Evolutionary conservation across 35 echinoderm and acorn worm species (phyloP).

Genomic region (Holothuria glaberrima): DNA sequence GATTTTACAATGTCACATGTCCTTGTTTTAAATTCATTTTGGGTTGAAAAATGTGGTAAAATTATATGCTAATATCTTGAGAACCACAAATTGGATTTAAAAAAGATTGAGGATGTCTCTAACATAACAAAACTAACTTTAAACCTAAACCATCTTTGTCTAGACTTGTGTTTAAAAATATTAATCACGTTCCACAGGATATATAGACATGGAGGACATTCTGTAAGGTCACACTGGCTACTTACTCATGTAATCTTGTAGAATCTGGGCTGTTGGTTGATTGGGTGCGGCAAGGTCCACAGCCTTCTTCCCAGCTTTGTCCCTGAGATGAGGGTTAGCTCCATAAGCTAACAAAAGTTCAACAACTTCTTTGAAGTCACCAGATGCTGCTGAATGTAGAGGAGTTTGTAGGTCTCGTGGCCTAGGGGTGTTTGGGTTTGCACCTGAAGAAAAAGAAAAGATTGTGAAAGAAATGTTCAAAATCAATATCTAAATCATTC

Average conservation of each 20-base stretch:
- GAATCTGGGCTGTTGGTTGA: slow-evolving; percentile 17
- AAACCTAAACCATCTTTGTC: too few species aligned
- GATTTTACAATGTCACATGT: too few species aligned
- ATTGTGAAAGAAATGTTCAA: too few species aligned
- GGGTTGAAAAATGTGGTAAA: too few species aligned
- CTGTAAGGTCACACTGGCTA: too few species aligned
- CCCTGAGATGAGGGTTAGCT: slow-evolving; percentile 55
- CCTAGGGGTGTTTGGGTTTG: slow-evolving; percentile 30
- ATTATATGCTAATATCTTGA: too few species aligned
- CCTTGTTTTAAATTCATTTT: too few species aligned
- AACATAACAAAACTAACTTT: too few species aligned
- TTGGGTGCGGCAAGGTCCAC: slow-evolving; percentile 32
- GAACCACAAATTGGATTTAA: too few species aligned
- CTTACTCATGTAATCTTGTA: slow-evolving; percentile 57
- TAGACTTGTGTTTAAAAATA: too few species aligned
- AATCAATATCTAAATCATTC: too few species aligned
- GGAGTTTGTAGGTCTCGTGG: slow-evolving; percentile 28
- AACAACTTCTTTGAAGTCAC: neutral
- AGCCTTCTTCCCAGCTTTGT: slow-evolving; percentile 41
- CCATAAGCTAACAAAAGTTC: slow-evolving; percentile 19
- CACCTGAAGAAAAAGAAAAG: slow-evolving; percentile 11
- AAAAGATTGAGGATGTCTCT: too few species aligned
- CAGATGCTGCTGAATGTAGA: slow-evolving; percentile 30
- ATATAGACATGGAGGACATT: neutral
- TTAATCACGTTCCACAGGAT: neutral